Base-by-base conservation (phyloP, 2,888 invertebrate species). In the Agonopterix alstromeriana region DNA sequence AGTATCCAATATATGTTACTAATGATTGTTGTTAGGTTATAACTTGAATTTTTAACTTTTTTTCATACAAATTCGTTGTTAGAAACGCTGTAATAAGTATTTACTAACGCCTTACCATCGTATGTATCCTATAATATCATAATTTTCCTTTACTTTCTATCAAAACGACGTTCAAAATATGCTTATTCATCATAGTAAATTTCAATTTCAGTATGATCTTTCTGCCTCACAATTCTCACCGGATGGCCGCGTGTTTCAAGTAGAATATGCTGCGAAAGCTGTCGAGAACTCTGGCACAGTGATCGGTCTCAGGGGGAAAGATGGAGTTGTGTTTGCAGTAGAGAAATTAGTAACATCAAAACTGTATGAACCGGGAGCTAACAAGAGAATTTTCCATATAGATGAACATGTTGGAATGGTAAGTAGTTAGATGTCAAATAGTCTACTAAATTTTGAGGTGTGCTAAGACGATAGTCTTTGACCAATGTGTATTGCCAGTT, bases 211-310 rank as follows among this genome's bases (percentile, higher is more conserved):
- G 97, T 99, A 99, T 79, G 99, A 99, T 92, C 91, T 99, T 67
- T 99, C 99, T 52, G 99, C 99, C n/a, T 98, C 99, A 42, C 99
- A 99, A 90, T 99, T 99, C 88, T 99, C 99, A 2, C 99, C 99
- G 2, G 99, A 99, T 79, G 99, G 99, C 8, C 91, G 99, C 63
- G 99, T 99, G 36, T 99, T 99, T 83, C 99, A 99, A 93, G 98
- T 99, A 1, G 99, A 99, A 90, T 99, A 99, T 89, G 99, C 99
- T 3, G 95, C 95, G 48, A 99, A 99, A 88, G 99, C 99, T 3
- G 99, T 99, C 1, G 99, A 99, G 87, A 97, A 97, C 73, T 97
- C 97, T 73, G 98, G 98, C 8, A 99, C 99, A 52, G 97, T 98
- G 10, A 94, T 99, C 57, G 99, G 95, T 0, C 91, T 99, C 4